Base-by-base conservation (phyloP, 2,888 invertebrate species). In the Ophonus ardosiacus region DNA sequence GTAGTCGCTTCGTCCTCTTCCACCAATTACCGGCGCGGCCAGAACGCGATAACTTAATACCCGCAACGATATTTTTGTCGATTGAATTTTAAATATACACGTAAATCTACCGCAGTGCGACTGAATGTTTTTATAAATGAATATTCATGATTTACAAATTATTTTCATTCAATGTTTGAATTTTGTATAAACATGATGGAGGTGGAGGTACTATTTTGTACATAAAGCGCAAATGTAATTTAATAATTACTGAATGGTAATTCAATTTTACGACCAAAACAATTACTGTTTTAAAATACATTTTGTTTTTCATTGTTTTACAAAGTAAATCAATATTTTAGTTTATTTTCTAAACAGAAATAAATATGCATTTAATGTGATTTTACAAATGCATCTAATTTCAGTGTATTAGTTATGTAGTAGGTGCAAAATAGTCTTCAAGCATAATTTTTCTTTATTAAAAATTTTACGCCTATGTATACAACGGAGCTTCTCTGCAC, bases 1-100 rank as follows among this genome's bases (percentile, higher is more conserved):
- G 31, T n/a, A 2, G 61, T 59, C 80, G 56, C 18, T 71, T 31
- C 40, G 17, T 71, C 24, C 61, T 59, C 61, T 38, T 63, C 18
- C 65, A 10, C 38, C 43, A 71, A 40, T 71, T 71, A 71, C 71
- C 38, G 71, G 15, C 17, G 31, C 71, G 24, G 15, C n/a, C 18
- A 18, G 21, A 10, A 13, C 63, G 43, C 43, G 31, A 0, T 51
- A 51, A 51, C 63, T 63, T 24, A 63, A 24, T 63, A 63, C 61
- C 63, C 63, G 8, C 63, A 24, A 21, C 24, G 63, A 63, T 63
- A 63, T 15, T 21, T 13, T 24, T 13, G 63, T 24, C 15, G 63
- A 63, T 63, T 63, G 63, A 24, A 21, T 63, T 63, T 63, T 10
- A 63, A 63, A 63, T 63, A 63, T 63, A 63, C 24, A 63, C 63